phyloP scores from a whole-genome alignment of 2,888 invertebrate species.

The Operophtera brumata region DNA sequence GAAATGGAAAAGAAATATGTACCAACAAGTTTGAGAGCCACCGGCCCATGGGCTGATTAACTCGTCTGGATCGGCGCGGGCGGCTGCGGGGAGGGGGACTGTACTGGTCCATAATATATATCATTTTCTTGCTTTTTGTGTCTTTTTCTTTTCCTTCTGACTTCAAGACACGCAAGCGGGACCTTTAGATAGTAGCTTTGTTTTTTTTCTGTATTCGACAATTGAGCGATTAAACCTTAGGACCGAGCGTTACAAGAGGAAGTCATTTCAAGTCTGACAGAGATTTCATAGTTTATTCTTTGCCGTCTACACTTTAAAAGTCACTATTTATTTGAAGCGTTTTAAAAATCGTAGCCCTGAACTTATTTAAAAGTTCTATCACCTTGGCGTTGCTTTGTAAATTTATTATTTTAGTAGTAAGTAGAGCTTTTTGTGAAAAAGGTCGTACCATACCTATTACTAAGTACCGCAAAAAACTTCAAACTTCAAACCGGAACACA shows the following conservation, averaged over 20 bases:
- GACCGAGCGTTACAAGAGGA: neutral
- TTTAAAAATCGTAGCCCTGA: too few relatives aligned
- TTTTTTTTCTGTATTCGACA: constrained; percentile 10
- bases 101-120: constrained; percentile 59
- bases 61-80: constrained; percentile 57
- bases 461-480: too few relatives aligned
- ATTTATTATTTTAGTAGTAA: too few relatives aligned
- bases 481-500: too few relatives aligned
- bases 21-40: constrained; percentile 51
- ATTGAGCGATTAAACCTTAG: constrained; percentile 17
- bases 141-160: constrained; percentile 50
- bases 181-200: constrained; percentile 13
- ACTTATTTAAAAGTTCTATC: too few relatives aligned
- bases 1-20: too few relatives aligned
- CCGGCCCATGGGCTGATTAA: constrained; percentile 67
- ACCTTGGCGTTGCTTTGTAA: too few relatives aligned
- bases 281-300: too few relatives aligned
- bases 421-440: too few relatives aligned
- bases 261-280: neutral
- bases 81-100: constrained; percentile 40
- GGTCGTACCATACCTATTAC: too few relatives aligned
- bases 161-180: constrained; percentile 19
- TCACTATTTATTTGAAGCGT: too few relatives aligned
- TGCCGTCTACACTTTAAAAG: too few relatives aligned
- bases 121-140: constrained; percentile 61